Conservation (phyloP, 2,113 vertebrate species). For the Vanacampus margaritifer region DNA sequence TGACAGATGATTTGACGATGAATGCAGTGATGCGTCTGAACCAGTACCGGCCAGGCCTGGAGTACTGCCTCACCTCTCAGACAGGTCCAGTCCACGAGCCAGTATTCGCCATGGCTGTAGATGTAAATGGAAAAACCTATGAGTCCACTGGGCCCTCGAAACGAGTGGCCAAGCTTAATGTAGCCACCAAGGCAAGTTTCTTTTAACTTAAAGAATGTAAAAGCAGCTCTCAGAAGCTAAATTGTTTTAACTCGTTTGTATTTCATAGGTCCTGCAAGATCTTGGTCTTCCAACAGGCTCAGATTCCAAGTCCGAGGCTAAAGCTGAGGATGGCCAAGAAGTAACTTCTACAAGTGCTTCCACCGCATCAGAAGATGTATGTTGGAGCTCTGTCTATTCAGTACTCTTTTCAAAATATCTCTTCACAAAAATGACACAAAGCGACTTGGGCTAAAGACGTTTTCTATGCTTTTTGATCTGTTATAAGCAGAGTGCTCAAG, state of each 20-base stretch:
- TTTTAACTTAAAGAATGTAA: neutral
- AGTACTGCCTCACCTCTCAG: constrained; percentile 88
- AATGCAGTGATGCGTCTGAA: constrained; percentile 95
- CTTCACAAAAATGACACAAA: neutral
- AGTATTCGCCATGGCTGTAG: constrained; percentile 93
- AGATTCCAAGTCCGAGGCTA: constrained; percentile 72
- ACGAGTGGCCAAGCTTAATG: constrained; percentile 87
- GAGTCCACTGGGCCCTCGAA: constrained; percentile 91
- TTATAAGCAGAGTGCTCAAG: constrained; percentile 71
- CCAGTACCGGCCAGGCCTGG: constrained; percentile 88
- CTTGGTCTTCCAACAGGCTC: constrained; percentile 83
- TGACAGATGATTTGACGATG: constrained; percentile 84
- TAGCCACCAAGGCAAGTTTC: constrained; percentile 84
- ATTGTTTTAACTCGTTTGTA: neutral
- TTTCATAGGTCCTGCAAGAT: constrained; percentile 82
- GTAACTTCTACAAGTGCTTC: constrained; percentile 42
- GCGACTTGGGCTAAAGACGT: neutral
- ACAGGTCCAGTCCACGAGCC: constrained; percentile 92
- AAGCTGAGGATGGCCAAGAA: constrained; percentile 58
- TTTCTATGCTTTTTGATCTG: constrained; percentile 21
- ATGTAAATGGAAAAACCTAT: constrained; percentile 84
- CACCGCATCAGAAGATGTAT: constrained; percentile 50
- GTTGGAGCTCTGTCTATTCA: neutral
- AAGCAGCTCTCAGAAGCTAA: neutral
- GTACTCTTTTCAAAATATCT: neutral